These are phyloP conservation scores for Zaprionus gabonicus DNA, from an alignment of 1,140 invertebrate species.

Conservation along the genomic window DNA sequence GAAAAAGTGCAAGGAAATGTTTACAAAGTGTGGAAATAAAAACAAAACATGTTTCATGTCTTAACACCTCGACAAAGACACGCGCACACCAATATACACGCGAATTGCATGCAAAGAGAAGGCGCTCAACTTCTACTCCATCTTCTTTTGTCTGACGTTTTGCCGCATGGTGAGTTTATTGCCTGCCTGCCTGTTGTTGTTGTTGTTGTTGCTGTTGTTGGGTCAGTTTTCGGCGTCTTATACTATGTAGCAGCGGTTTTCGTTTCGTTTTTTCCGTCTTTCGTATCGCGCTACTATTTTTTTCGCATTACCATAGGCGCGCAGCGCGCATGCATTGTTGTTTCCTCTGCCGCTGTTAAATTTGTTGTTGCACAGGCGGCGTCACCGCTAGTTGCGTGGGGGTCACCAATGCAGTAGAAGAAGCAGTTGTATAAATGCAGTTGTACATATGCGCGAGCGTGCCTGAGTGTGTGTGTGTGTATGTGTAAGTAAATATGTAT, in stretches of 20 bases:
- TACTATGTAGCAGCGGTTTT: constrained; percentile 35
- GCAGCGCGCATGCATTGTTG: constrained; percentile 26
- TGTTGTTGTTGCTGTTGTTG: constrained; percentile 59
- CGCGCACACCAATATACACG: constrained; percentile 56
- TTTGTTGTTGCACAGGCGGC: constrained; percentile 37
- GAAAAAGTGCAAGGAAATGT: constrained; percentile 61
- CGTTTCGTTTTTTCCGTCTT: constrained; percentile 18
- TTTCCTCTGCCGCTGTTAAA: constrained; percentile 19
- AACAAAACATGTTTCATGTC: constrained; percentile 55
- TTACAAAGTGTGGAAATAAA: constrained; percentile 59
- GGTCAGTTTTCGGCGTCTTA: constrained; percentile 67
- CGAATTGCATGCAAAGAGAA: constrained; percentile 73
- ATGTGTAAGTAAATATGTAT: constrained; percentile 45
- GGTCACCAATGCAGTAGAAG: constrained; percentile 36
- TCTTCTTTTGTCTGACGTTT: constrained; percentile 82
- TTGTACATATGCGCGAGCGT: constrained; percentile 8
- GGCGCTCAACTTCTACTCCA: constrained; percentile 76
- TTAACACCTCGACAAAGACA: constrained; percentile 50
- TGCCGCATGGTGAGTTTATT: constrained; percentile 80
- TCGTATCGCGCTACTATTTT: constrained; percentile 15
- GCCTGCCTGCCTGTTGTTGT: constrained; percentile 31
- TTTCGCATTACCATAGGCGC: constrained; percentile 42
- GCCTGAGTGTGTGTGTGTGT: constrained; percentile 14
- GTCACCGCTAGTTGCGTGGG: constrained; percentile 22
- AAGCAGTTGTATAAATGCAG: constrained; percentile 26